Evolutionary conservation across 2,797 vertebrate species (phyloP), one percentile per base, ranked within the genome.

Genomic region (Coregonus sp.): DNA sequence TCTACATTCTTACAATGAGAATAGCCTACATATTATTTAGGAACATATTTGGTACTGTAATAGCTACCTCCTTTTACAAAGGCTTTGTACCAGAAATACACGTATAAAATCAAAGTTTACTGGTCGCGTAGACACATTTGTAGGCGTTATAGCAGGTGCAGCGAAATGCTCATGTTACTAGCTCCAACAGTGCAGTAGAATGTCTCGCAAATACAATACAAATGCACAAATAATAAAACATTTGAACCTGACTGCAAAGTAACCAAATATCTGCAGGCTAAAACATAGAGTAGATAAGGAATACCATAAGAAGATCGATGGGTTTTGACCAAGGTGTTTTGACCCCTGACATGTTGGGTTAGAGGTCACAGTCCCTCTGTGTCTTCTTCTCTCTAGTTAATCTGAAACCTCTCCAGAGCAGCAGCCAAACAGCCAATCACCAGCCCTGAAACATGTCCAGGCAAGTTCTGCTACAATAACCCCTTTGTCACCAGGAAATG

Each of bases 401-500:
- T 25, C 20, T 61, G 59, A 67, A 67, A 67, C 51, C 76, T 76
- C 78, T 20, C 51, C 74, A 80, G 72, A 63, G 52, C 59, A 81
- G 75, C 67, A 73, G 75, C 75, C 56, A 72, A 83, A 79, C 67
- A 68, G 72, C 50, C 78, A 74, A 84, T 77, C 80, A 85, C 72
- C 77, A 72, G 72, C 75, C 63, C 73, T 67, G 31, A 80, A 47
- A 85, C 84, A 85, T 79, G 80, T 70, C 73, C 71, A 75, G 81
- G 83, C 82, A 80, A 78, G 84, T 77, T 77, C 78, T 75, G 75
- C 75, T 74, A 52, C 25, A 81, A 74, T 70, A 73, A 72, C 74
- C 65, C 75, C 70, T 84, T 85, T 87, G 80, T 87, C 81, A 67
- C 11, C 31, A 1, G 16, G 2, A 35, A 74, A 75, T 81, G 75